Evolutionary conservation across 2,113 vertebrate species (phyloP).

Genomic region (Galeopterus variegatus): DNA sequence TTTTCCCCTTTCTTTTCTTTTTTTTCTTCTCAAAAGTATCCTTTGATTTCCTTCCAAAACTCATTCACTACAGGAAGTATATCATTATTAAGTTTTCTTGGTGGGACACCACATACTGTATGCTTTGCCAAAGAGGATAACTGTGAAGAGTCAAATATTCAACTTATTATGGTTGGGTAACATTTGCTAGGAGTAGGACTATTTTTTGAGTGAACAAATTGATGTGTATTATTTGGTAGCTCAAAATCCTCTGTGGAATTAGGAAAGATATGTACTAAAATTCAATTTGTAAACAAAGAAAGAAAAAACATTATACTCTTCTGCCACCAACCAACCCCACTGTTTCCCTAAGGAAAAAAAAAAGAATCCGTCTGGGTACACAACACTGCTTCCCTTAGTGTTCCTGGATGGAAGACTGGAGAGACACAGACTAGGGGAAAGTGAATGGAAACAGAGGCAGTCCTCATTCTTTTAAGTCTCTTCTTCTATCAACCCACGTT

Average conservation of each 20-base stretch:
- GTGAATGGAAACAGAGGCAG: not conserved
- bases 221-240: constrained; percentile 39
- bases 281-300: constrained; percentile 48
- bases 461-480: not conserved
- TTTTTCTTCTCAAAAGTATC: not conserved
- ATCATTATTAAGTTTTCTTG: constrained; percentile 63
- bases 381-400: not conserved
- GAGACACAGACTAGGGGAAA: not conserved
- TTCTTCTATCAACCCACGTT: not conserved
- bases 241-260: constrained; percentile 39
- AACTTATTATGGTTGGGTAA: constrained; percentile 1
- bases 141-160: not conserved
- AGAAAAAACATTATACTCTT: constrained; percentile 34
- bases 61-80: constrained; percentile 19
- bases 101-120: constrained; percentile 4
- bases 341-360: not conserved
- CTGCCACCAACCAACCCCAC: not conserved
- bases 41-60: constrained; percentile 68
- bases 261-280: constrained; percentile 7
- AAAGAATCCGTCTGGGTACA: not conserved
- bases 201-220: not conserved
- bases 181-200: not conserved
- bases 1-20: not conserved
- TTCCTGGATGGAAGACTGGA: not conserved
- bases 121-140: constrained; percentile 50